Evolutionary conservation across 2,888 invertebrate genomes (phyloP), one percentile per base, ranked within the genome.

Genomic region (Polia nebulosa): DNA sequence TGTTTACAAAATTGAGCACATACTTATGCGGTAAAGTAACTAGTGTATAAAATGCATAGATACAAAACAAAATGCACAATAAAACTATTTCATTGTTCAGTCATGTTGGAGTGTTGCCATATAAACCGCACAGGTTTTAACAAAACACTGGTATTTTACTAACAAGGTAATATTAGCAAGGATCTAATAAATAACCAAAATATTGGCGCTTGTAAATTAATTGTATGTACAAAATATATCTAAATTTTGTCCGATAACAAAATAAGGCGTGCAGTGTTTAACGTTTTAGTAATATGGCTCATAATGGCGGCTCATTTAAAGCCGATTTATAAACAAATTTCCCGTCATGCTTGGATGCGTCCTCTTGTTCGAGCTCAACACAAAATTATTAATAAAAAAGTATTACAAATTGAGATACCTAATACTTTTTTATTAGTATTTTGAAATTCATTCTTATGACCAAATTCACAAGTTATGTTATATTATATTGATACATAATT

Each of bases 1-100:
- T 79, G 72, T 80, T 65, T 81, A 82, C 72, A 86, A 85, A 86
- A 89, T 91, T 91, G 91, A 91, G 91, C 91, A 87, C 80, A 81
- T 80, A 85, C 82, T 85, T 86, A 86, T 67, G 70, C 84, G 86
- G 65, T 87, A 84, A 84, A 82, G 81, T 84, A 87, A 87, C 87
- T 85, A 87, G 83, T 82, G 78, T 87, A 84, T 83, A 89, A 89
- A 89, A 90, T 88, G 87, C 87, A 86, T 62, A 85, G 69, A 83
- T 76, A 84, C 44, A 76, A 72, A 64, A 81, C 79, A 82, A 89
- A 88, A 88, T 87, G 87, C 84, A 84, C 76, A 78, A 77, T 80
- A 81, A 65, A 80, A 78, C 58, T 77, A 82, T 82, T 81, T 84
- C 69, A 83, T 83, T 84, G 77, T 75, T 84, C 85, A 84, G 85